Evolutionary conservation across 2,888 invertebrate species (phyloP), one percentile per base, ranked within the genome.

Genomic region (Limnephilus marmoratus): DNA sequence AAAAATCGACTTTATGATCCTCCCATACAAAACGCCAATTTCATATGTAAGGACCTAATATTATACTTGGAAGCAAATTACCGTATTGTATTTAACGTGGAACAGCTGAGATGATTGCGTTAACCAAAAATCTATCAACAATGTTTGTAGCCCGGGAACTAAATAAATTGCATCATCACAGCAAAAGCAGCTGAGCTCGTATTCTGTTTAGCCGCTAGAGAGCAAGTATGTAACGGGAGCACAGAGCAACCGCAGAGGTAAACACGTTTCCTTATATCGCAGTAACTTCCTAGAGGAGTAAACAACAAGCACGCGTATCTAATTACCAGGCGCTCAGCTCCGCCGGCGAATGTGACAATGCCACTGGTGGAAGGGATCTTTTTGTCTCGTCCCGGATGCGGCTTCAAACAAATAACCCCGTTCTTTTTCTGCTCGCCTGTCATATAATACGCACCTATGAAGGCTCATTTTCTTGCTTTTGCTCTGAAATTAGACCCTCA

Each of bases 261-360:
- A 88, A 88, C 68, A 88, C 88, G 31, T 68, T 68, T 88, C 88
- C 88, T 86, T 88, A 88, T 88, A 88, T 68, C 68, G 88, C 88
- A 13, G 68, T 88, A 68, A 88, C 68, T 53, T 68, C 53, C 86
- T 45, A 34, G 85, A 29, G 87, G 34, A 88, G 88, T 68, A 88
- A 88, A 88, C 68, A 88, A 87, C 91, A 91, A 91, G 86, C 87
- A 91, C 86, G 87, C 91, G 91, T 91, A 91, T 91, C 91, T 91
- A 91, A 91, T 91, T 91, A 91, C 91, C 91, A 87, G 91, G 87
- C 91, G 91, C 81, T 87, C 91, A 86, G 83, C 86, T 91, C 49
- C 31, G 86, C 68, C 88, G 88, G 86, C 68, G 18, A 68, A 88
- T 88, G 88, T 88, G 88, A 88, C 88, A 88, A 88, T 88, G 88